Evolutionary conservation across 2,113 vertebrate genomes (phyloP).

Genomic region (Tricholaema leucomelas): DNA sequence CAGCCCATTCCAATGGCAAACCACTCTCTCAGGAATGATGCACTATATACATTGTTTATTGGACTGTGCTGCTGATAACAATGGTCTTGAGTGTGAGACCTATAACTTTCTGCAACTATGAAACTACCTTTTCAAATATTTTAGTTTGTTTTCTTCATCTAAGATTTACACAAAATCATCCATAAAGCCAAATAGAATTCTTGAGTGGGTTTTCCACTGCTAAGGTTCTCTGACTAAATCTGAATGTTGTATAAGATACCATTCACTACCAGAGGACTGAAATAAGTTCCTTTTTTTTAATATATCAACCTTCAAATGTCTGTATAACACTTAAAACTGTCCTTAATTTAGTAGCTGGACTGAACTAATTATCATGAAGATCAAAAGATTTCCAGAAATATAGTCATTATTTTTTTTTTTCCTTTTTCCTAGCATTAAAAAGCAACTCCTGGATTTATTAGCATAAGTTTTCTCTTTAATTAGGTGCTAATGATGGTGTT

Average conservation of each 20-base stretch:
- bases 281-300: conserved; percentile 43
- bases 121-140: background rate
- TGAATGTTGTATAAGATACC: background rate
- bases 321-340: conserved; percentile 34
- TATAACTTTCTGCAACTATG: background rate
- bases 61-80: background rate
- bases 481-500: conserved; percentile 70
- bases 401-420: conserved; percentile 68
- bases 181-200: background rate
- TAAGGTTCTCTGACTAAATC: background rate
- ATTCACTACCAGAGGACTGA: background rate
- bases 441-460: conserved; percentile 63
- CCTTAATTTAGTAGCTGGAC: conserved; percentile 51
- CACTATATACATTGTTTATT: background rate
- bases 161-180: background rate
- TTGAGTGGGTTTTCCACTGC: background rate
- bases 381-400: conserved; percentile 78
- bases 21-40: background rate
- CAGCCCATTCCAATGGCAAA: too few relatives aligned
- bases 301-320: conserved; percentile 54
- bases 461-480: conserved; percentile 69
- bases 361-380: conserved; percentile 82
- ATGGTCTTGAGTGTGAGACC: background rate
- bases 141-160: background rate
- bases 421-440: conserved; percentile 43